Base-by-base conservation (phyloP, 2,797 vertebrate genomes). In the Phylloscopus collybita region DNA sequence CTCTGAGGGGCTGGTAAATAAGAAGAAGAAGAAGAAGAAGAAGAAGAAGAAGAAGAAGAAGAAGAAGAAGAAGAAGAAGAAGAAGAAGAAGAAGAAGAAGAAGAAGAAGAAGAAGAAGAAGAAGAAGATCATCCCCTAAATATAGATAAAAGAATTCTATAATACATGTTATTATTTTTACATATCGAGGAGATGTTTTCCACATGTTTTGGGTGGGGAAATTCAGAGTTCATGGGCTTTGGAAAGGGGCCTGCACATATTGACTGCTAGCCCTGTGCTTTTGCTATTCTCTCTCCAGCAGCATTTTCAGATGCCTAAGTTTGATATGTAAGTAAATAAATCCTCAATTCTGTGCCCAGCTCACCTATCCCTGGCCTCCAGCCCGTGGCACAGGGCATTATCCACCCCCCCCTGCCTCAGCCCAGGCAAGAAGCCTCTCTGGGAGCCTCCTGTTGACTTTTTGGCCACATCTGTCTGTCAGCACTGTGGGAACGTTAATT, bases 391-490 rank as follows among this genome's bases (percentile, higher is more conserved):
- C 32, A 32, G 89, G 67, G 36, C 42, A 79, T 34, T 20, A 7
- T 5, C 44, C 19, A 10, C 14, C 56, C 59, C 76, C 74, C 71
- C 9, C 23, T 34, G 56, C 84, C 81, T 32, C 88, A 69, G 73
- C 11, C 73, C 86, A 19, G 53, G 92, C 86, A 65, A 32, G 86
- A 12, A 87, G 66, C 80, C 87, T 95, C 81, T 80, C 13, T 80
- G 91, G 91, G 95, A 95, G 53, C 74, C 84, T 91, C 89, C 87
- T 49, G 71, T 57, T 96, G 92, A 91, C 87, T 95, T 89, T 85
- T 60, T 92, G 87, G 89, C 71, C 91, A 87, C 92, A 73, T 89
- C 51, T 96, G 91, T 82, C 91, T 95, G 94, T 96, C 94, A 96
- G 64, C 95, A 91, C 94, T 82, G 91, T 89, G 87, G 89, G 89